Evolutionary conservation across 1,140 invertebrate species (phyloP), one percentile per base, ranked within the genome.

Genomic region (Archivesica marissinica): DNA sequence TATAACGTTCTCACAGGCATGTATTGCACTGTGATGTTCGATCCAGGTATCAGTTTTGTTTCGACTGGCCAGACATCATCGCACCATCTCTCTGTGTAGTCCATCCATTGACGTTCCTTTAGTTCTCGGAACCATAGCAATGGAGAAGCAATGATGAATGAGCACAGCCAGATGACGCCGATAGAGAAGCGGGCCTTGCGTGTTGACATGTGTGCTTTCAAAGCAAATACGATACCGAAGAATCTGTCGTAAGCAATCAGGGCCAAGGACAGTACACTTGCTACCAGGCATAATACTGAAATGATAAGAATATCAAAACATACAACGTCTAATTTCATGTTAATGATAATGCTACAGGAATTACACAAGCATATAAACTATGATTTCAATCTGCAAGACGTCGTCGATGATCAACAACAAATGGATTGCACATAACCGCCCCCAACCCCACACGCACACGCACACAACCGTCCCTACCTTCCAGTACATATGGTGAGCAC

Each of bases 181-280:
- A 95, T 92, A 33, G 94, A 93, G 88, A 93, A 86, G 20, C 83
- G 86, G 0, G 92, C 90, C 59, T 88, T 86, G 35, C 89, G 86
- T 15, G 89, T 88, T 17, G 90, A 89, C 88, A 93, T 90, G 66
- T 92, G 90, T n/a, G 90, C 91, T 61, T 90, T 90, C 78, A 93
- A 78, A 0, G 92, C 91, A 75, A 91, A 93, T 0, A 93, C 91
- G 44, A 93, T 92, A 23, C 92, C 93, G 81, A 92, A 92, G 87
- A 93, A 93, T 39, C 95, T 90, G 87, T 95, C 95, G 75, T 94
- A 94, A 0, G 95, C 92, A 61, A 95, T 95, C 28, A 94, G 90
- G 0, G 93, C 93, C 50, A 95, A 82, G 1, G 94, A 95, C 28
- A 95, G 87, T 0, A 95, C 94, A 78, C 94, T 94, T 15, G 93